Conservation (phyloP, 37 sponge, comb jelly and placozoan genomes). For the Oscarella lobularis region DNA sequence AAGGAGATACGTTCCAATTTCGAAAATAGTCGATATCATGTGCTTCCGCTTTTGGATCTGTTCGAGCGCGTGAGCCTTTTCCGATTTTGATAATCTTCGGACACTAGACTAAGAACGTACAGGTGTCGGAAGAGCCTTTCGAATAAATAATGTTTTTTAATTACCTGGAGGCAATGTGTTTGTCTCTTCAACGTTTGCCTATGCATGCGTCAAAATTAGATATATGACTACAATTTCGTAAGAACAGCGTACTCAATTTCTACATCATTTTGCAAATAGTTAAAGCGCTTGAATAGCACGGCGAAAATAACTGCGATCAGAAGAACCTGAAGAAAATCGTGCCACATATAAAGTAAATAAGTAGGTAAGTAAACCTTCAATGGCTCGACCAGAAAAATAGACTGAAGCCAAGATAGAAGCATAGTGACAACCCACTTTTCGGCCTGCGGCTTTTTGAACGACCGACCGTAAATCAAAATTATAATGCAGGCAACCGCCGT, state of each 20-base stretch:
- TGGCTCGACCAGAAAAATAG: neutral
- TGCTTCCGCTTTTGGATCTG: neutral
- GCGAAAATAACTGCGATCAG: neutral
- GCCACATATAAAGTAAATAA: neutral
- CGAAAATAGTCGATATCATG: neutral
- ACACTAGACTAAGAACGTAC: no score
- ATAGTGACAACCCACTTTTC: neutral
- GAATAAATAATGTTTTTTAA: no score
- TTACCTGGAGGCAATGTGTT: no score
- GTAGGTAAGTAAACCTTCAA: neutral
- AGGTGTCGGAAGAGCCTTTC: no score
- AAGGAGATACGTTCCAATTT: neutral
- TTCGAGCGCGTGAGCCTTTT: no score
- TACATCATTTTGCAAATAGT: no score
- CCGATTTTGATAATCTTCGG: no score
- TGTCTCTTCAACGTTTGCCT: no score
- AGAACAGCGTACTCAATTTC: no score
- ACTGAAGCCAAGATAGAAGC: neutral
- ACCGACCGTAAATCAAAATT: neutral
- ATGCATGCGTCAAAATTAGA: no score
- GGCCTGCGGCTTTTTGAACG: neutral
- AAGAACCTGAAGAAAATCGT: neutral
- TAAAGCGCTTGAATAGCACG: neutral
- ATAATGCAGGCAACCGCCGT: neutral
- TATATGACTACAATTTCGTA: no score